Percentiles rank a stretch among this genome's conserved stretches.
These are phyloP conservation scores for Lordiphosa stackelbergi DNA, from an alignment of 1,140 invertebrate species.

Conservation along the genomic window DNA sequence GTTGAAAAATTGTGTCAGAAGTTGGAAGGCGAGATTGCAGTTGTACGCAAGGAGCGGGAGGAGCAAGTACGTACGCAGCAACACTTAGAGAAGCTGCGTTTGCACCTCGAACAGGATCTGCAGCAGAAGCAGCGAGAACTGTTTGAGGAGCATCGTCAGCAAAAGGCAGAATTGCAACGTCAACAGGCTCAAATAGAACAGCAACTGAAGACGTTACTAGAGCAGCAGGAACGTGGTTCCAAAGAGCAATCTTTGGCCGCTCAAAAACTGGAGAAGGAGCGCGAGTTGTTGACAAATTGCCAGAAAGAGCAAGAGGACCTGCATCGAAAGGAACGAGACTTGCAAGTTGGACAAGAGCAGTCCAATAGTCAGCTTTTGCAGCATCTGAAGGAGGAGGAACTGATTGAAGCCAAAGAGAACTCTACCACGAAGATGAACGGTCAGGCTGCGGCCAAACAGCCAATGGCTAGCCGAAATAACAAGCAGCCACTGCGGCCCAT, in stretches of 20 bases:
- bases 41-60: slow-evolving; percentile 13
- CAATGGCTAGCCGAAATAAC: slow-evolving; percentile 1
- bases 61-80: neutral
- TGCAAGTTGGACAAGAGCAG: neutral
- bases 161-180: slow-evolving; percentile 3
- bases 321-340: slow-evolving; percentile 15
- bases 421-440: slow-evolving; percentile 26
- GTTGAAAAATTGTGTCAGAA: neutral
- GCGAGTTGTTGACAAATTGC: neutral
- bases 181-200: slow-evolving; percentile 1
- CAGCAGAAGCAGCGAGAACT: slow-evolving; percentile 12
- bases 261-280: slow-evolving; percentile 8
- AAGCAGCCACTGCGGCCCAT: slow-evolving; percentile 51
- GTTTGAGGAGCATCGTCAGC: slow-evolving; percentile 1
- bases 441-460: neutral
- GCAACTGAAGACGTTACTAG: slow-evolving; percentile 10
- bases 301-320: slow-evolving; percentile 5
- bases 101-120: slow-evolving; percentile 2
- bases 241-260: slow-evolving; percentile 8
- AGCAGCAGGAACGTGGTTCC: slow-evolving; percentile 19
- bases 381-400: neutral
- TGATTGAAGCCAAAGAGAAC: neutral
- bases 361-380: no score
- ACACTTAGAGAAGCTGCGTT: slow-evolving; percentile 1
- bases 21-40: slow-evolving; percentile 3